Base-by-base conservation (phyloP, 2,113 vertebrate genomes). In the Motacilla tschutschensis region DNA sequence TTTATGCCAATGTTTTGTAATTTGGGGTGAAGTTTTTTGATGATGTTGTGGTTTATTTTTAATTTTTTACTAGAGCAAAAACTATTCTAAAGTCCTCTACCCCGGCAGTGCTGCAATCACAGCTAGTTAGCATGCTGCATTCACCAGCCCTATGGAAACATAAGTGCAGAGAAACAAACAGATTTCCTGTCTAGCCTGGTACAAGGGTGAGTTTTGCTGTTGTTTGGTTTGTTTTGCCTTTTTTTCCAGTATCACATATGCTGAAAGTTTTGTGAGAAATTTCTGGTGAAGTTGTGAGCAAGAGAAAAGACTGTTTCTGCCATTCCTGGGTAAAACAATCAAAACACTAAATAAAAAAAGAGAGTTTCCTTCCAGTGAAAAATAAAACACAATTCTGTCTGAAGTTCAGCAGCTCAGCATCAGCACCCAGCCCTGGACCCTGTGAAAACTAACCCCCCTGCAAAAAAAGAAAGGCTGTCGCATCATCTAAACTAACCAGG, bases 191-290 rank as follows among this genome's bases (percentile, higher is more conserved):
- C 82, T 78, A 64, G 60, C 65, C n/a, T 60, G 14, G 5, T 50
- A 17, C 4, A 55, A 51, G 36, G 20, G 18, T 72, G 50, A 3
- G 11, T 25, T 51, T 44, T 44, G 28, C 22, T 79, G 22, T 29
- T 75, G 22, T 17, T 26, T 12, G 29, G 2, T 40, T 40, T 33
- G 18, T 53, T 54, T 54, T 43, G 25, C 6, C 2, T 43, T 14
- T 40, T 38, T 66, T 71, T 41, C 28, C 1, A 57, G 55, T 5
- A 5, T 60, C 35, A 59, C 33, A 47, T 62, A 65, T 41, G 47
- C 47, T 73, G 64, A 51, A 69, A 88, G 67, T 82, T 66, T 41
- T 54, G 36, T 53, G 29, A 82, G 41, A 84, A 84, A 86, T 40
- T 82, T 70, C 67, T 63, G 17, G 31, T 66, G 55, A 79, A 88